These are phyloP conservation scores for Ophion obscuratus DNA, from an alignment of 2,888 invertebrate genomes.

Conservation along the genomic window DNA sequence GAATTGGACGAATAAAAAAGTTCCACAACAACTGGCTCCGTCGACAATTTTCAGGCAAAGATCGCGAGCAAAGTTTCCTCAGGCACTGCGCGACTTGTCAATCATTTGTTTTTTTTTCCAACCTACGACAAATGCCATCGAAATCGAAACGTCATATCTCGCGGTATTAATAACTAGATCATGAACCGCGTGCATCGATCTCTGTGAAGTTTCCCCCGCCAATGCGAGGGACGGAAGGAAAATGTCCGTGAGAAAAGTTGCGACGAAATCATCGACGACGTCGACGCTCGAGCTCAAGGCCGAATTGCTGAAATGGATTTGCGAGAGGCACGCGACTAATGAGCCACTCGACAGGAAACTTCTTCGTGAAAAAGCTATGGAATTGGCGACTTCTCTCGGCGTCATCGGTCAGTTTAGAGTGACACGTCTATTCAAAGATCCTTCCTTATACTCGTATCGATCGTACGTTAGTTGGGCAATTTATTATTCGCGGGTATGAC, in stretches of 20 bases:
- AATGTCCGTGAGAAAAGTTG: conserved; percentile 63
- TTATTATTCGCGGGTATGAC: background rate
- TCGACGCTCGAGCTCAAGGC: conserved; percentile 70
- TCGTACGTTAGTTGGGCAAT: background rate
- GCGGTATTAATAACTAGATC: conserved; percentile 36
- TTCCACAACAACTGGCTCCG: background rate
- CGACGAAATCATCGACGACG: conserved; percentile 37
- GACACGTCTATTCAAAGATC: background rate
- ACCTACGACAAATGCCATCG: conserved; percentile 48
- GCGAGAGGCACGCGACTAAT: conserved; percentile 75
- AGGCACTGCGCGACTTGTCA: background rate
- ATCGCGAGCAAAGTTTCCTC: background rate
- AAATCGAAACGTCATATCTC: conserved; percentile 47
- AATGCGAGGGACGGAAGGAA: conserved; percentile 19
- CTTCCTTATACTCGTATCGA: background rate
- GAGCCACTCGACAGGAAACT: conserved; percentile 69
- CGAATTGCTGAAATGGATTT: conserved; percentile 76
- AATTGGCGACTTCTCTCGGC: conserved; percentile 68
- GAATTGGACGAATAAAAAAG: background rate
- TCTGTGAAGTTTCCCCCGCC: background rate
- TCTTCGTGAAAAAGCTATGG: conserved; percentile 72
- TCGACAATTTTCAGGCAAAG: background rate
- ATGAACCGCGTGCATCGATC: conserved; percentile 9
- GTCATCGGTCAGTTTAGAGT: conserved; percentile 67
- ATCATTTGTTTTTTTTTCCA: conserved; percentile 36